phyloP scores from a whole-genome alignment of 2,113 vertebrate genomes.

The Albula glossodonta region DNA sequence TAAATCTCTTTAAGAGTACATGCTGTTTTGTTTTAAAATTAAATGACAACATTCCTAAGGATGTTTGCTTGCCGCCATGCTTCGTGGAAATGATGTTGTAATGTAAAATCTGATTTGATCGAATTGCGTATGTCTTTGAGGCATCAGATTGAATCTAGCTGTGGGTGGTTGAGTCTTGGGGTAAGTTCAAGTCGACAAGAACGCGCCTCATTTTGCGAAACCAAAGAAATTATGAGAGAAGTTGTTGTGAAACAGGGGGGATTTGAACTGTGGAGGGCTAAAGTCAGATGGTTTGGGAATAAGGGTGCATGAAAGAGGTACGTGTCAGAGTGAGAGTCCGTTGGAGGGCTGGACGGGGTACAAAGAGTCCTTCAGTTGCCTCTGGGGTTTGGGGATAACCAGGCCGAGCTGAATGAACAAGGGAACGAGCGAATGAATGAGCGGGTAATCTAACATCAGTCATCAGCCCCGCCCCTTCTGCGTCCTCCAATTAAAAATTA shows the following conservation, averaged over 20 bases:
- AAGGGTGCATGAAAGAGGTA: conserved; percentile 39
- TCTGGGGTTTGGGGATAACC: not conserved
- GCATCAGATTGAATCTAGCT: too few relatives aligned
- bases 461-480: conserved; percentile 9
- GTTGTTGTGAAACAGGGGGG: not conserved
- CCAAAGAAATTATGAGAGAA: not conserved
- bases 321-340: conserved; percentile 46
- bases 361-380: conserved; percentile 59
- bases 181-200: not conserved
- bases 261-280: not conserved
- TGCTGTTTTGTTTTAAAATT: too few relatives aligned
- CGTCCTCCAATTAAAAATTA: conserved; percentile 63
- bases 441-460: not conserved
- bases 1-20: too few relatives aligned
- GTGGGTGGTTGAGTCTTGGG: not conserved
- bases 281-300: conserved; percentile 39
- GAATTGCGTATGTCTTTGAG: too few relatives aligned
- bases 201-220: not conserved
- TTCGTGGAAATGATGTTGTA: too few relatives aligned
- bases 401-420: not conserved
- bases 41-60: too few relatives aligned
- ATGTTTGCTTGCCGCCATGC: too few relatives aligned
- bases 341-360: conserved; percentile 55
- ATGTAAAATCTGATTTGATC: too few relatives aligned
- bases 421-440: not conserved